Conservation (phyloP, 2,113 vertebrate species). For the Hiodon tergisus region DNA sequence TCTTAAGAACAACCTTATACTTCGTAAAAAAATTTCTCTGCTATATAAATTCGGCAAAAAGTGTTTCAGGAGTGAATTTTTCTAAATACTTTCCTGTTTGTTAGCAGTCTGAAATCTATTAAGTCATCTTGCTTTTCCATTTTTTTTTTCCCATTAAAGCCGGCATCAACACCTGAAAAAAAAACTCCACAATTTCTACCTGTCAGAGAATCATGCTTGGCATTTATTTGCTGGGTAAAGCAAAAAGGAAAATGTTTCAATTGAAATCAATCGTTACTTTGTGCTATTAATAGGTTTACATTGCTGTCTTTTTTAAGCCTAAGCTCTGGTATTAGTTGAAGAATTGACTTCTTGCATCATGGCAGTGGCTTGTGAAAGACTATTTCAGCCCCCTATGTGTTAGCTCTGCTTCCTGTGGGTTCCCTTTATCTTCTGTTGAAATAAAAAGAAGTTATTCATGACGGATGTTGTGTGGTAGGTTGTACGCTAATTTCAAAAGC, state of each 20-base stretch:
- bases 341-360: neutral
- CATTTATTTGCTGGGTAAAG: too few species aligned
- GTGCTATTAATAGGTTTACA: neutral
- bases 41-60: too few species aligned
- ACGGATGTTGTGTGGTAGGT: neutral
- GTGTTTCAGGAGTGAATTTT: too few species aligned
- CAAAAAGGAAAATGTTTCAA: too few species aligned
- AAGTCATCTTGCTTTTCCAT: too few species aligned
- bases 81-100: too few species aligned
- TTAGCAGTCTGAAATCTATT: too few species aligned
- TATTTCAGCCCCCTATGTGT: neutral
- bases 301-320: neutral
- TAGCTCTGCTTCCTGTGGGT: neutral
- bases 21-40: neutral
- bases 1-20: neutral
- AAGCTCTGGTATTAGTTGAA: neutral
- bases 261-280: too few species aligned
- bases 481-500: neutral
- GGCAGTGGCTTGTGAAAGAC: neutral
- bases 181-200: too few species aligned
- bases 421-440: neutral
- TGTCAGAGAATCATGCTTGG: too few species aligned
- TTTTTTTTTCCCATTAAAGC: neutral
- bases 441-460: neutral
- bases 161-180: too few species aligned